Evolutionary conservation across 2,888 invertebrate species (phyloP).

Genomic region (Pomacea canaliculata): DNA sequence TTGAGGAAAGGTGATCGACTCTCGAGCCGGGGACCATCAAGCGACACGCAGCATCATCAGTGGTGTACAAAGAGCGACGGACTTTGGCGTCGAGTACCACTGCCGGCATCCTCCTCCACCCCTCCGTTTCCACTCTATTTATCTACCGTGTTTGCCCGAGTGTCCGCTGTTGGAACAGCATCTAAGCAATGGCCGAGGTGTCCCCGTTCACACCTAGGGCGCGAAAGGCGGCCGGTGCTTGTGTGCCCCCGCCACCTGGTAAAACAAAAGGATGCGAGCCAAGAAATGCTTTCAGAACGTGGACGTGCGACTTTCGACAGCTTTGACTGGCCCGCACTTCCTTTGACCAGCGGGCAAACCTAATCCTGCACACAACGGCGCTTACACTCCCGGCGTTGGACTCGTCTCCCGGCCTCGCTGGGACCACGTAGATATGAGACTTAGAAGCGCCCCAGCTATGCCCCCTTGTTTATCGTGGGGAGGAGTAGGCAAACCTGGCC

Average conservation of each 20-base stretch:
- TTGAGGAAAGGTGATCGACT: no score
- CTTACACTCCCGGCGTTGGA: not conserved
- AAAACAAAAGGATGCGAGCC: conserved; percentile 9
- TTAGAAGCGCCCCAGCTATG: no score
- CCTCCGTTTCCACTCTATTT: conserved; percentile 2
- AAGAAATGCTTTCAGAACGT: not conserved
- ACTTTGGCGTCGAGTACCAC: not conserved
- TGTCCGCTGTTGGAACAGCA: conserved; percentile 17
- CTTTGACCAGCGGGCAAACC: not conserved
- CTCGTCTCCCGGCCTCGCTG: not conserved
- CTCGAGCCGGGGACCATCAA: no score
- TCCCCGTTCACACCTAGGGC: conserved; percentile 15
- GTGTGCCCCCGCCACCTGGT: conserved; percentile 17
- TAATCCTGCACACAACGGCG: conserved; percentile 16
- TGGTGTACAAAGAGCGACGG: not conserved
- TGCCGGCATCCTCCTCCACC: not conserved
- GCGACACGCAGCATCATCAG: no score
- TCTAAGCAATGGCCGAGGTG: conserved; percentile 11
- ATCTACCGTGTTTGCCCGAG: conserved; percentile 15
- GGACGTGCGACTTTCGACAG: conserved; percentile 9
- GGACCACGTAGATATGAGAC: not conserved
- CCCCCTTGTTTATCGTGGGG: not conserved
- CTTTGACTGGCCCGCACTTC: conserved; percentile 10
- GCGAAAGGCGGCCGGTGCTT: conserved; percentile 5
- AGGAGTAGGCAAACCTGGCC: not conserved